Base-by-base conservation (phyloP, 2,888 invertebrate genomes). In the Acanthosepion pharaonis region DNA sequence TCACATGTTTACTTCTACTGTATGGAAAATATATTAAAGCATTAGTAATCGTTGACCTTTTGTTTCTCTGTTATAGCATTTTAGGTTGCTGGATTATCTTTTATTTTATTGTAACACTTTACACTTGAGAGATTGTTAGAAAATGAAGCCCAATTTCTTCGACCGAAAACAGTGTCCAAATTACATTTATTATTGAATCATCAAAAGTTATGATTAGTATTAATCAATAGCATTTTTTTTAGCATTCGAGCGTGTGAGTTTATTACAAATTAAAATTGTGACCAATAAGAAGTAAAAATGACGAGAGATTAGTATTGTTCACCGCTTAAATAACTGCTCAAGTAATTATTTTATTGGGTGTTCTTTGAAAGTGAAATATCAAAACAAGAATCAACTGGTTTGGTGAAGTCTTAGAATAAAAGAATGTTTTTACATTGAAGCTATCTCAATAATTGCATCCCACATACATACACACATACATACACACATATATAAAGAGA, bases 131-230 rank as follows among this genome's bases (percentile, higher is more conserved):
- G 78, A 15, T n/a, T 78, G n/a, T n/a, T 15, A 5, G 78, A 78
- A 78, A 78, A n/a, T 33, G 78, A 78, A n/a, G 78, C 15, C n/a
- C n/a, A 18, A n/a, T 78, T 78, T 78, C 78, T 78, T n/a, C 78
- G 78, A n/a, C 78, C 78, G 78, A n/a, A n/a, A 78, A n/a, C 78
- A 78, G 78, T 78, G n/a, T n/a, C 78, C n/a, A 78, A 78, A 78
- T 78, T n/a, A n/a, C 78, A 78, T 78, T 78, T 33, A 33, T 78
- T 78, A n/a, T n/a, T 33, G 78, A 78, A 78, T 78, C 78, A 78
- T 78, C n/a, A 78, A 78, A 78, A 78, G 78, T 78, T n/a, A 78
- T n/a, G 78, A 59, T 59, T 59, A 59, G 23, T 59, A 59, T 59
- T 59, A 59, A 23, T n/a, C 78, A 78, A 78, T 78, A n/a, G n/a